Conservation (phyloP, 1,140 invertebrate genomes). For the Cotesia vestalis region DNA sequence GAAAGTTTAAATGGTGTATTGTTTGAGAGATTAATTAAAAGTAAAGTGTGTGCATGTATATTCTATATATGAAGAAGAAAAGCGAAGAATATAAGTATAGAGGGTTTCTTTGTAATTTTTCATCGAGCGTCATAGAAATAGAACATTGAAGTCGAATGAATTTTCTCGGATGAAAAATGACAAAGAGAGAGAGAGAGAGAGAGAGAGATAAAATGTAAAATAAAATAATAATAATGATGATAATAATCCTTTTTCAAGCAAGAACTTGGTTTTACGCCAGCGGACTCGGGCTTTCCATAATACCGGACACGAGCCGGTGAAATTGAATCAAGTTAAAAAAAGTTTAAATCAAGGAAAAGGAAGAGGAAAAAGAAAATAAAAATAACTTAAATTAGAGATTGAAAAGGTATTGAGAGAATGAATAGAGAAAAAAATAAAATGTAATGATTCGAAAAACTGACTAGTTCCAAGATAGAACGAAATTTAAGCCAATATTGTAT, state of each 20-base stretch:
- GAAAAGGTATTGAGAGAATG: conserved; percentile 25
- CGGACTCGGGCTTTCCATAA: conserved; percentile 40
- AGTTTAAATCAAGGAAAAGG: too few species aligned
- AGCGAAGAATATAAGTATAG: not conserved
- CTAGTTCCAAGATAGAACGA: too few species aligned
- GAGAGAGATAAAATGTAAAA: conserved; percentile 12
- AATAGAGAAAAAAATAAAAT: conserved; percentile 29
- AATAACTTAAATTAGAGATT: conserved; percentile 6
- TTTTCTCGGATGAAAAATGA: conserved; percentile 10
- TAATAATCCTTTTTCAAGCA: conserved; percentile 16
- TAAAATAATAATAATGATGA: conserved; percentile 37
- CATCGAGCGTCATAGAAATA: conserved; percentile 23
- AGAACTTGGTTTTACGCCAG: not conserved
- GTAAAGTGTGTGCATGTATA: too few species aligned
- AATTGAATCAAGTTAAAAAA: conserved; percentile 47
- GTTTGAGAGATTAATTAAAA: too few species aligned
- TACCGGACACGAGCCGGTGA: conserved; percentile 43
- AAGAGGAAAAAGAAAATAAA: conserved; percentile 1
- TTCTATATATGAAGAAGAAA: not conserved
- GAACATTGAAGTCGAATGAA: conserved; percentile 17
- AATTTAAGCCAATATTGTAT: too few species aligned
- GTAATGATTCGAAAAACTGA: conserved; percentile 38
- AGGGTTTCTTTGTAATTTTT: not conserved
- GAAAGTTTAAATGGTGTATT: too few species aligned
- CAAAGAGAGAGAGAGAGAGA: conserved; percentile 16